Evolutionary conservation across 2,113 vertebrate genomes (phyloP).

Genomic region (Cyanoderma ruficeps): DNA sequence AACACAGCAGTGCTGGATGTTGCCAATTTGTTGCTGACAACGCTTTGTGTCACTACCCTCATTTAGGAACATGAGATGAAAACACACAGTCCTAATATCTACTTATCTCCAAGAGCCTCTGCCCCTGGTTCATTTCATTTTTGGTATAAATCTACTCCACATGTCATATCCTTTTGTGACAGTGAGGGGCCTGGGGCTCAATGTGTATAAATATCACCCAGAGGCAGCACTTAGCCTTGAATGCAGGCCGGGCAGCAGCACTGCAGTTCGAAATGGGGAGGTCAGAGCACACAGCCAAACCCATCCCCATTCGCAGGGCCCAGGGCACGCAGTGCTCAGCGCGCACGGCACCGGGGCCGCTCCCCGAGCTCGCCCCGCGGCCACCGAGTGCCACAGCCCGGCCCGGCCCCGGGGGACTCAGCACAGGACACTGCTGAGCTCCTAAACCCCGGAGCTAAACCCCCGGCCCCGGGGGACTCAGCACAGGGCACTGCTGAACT

Average conservation of each 20-base stretch:
- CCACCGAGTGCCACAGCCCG: not conserved
- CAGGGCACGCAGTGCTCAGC: not conserved
- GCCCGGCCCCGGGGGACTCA: not conserved
- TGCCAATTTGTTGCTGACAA: not conserved
- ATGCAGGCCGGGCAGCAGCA: not conserved
- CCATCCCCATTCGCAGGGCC: not conserved
- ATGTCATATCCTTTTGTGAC: not conserved
- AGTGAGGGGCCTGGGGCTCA: not conserved
- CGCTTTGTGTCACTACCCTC: not conserved
- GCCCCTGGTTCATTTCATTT: not conserved
- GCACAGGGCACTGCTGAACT: not conserved
- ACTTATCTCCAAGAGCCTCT: not conserved
- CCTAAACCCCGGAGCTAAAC: not conserved
- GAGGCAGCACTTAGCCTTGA: not conserved
- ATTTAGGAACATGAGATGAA: not conserved
- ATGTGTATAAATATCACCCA: not conserved
- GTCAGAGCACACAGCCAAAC: not conserved
- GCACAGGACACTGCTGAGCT: not conserved
- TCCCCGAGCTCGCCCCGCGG: accelerated
- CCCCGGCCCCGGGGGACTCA: not conserved
- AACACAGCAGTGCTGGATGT: not conserved
- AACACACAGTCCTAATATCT: not conserved
- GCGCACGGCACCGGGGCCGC: not conserved
- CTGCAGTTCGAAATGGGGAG: not conserved
- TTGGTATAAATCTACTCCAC: not conserved